These are phyloP conservation scores for Meteorus cinctellus DNA, from an alignment of 2,888 invertebrate genomes.

Conservation along the genomic window DNA sequence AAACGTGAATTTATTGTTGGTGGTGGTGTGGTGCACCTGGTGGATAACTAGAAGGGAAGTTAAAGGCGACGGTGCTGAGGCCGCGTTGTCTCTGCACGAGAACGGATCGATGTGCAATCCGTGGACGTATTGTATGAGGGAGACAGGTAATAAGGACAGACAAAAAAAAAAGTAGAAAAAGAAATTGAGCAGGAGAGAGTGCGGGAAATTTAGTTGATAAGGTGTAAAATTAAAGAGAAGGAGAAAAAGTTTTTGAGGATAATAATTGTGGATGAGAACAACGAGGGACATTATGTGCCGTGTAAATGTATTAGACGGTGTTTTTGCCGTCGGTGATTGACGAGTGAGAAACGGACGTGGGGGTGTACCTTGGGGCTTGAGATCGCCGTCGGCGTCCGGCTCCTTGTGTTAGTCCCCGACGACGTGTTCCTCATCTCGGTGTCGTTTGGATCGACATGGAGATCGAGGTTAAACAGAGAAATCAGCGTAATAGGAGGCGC, in stretches of 20 bases:
- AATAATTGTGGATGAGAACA: background rate
- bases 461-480: constrained; percentile 89
- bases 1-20: background rate
- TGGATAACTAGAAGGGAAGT: constrained; percentile 19
- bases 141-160: constrained; percentile 13
- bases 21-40: constrained; percentile 27
- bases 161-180: background rate
- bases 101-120: constrained; percentile 34
- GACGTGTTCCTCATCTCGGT: constrained; percentile 18
- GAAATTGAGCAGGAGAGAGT: background rate
- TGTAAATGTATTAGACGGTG: constrained; percentile 18
- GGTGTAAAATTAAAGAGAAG: too few species aligned
- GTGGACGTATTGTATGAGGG: constrained; percentile 30
- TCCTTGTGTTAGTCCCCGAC: constrained; percentile 33
- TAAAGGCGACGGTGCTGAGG: constrained; percentile 32
- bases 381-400: constrained; percentile 32
- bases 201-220: background rate
- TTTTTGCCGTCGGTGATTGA: constrained; percentile 43
- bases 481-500: constrained; percentile 89
- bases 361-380: constrained; percentile 38
- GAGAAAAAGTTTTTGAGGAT: background rate
- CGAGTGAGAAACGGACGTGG: constrained; percentile 32
- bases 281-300: constrained; percentile 18
- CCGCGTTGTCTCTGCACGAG: constrained; percentile 19
- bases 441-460: constrained; percentile 72